phyloP scores from a whole-genome alignment of 2,797 vertebrate genomes.

The Pogoniulus pusillus region DNA sequence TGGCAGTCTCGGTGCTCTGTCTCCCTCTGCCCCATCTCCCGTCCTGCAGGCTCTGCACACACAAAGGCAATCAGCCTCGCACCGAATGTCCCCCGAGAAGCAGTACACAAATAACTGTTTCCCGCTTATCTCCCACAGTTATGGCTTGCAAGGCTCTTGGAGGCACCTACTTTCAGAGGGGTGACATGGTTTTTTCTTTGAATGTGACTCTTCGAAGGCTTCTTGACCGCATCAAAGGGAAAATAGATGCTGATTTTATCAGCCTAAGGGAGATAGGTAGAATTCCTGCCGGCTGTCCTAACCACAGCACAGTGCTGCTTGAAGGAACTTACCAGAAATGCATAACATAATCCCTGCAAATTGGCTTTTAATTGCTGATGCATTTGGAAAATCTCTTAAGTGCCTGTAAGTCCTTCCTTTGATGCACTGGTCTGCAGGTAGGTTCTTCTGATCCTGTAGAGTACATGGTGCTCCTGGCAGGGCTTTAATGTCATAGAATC shows the following conservation, averaged over 20 bases:
- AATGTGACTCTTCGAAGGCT: not conserved
- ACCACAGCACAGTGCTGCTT: not conserved
- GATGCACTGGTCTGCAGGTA: not conserved
- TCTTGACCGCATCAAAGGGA: not conserved
- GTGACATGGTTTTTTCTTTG: not conserved
- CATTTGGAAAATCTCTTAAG: slow-evolving; percentile 5
- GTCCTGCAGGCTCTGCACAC: slow-evolving; percentile 24
- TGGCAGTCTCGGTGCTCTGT: not conserved
- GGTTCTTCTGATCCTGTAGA: not conserved
- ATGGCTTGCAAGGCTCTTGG: slow-evolving; percentile 7
- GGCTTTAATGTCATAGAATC: no score
- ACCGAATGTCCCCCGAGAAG: slow-evolving; percentile 20
- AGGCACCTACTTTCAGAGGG: slow-evolving; percentile 17
- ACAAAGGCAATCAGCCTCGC: slow-evolving; percentile 52
- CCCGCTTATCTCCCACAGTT: slow-evolving; percentile 17
- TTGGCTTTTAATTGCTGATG: slow-evolving; percentile 43
- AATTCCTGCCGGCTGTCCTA: not conserved
- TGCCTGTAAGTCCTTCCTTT: not conserved
- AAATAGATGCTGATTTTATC: slow-evolving; percentile 18
- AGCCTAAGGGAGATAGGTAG: not conserved
- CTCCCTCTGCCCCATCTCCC: slow-evolving; percentile 35
- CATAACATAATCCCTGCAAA: not conserved
- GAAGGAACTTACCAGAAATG: not conserved
- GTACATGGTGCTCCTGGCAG: not conserved
- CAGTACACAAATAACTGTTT: slow-evolving; percentile 44